Evolutionary conservation across 2,888 invertebrate genomes (phyloP).

Genomic region (Agonopterix alstromeriana): DNA sequence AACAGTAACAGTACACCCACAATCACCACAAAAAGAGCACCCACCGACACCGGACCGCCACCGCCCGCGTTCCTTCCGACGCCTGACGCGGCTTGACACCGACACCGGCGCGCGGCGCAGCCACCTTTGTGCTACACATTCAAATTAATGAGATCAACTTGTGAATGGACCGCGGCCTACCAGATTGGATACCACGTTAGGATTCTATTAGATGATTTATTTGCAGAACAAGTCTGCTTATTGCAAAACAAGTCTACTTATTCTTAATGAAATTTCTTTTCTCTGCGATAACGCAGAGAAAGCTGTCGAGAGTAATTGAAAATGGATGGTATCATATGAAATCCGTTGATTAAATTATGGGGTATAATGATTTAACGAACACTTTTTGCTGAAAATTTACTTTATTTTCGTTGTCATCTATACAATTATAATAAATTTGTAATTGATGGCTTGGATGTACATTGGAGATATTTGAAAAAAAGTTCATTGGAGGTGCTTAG

Average conservation of each 20-base stretch:
- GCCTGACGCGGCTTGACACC: conserved; percentile 12
- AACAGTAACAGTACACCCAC: conserved; percentile 69
- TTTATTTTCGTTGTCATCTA: too few relatives aligned
- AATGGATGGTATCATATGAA: conserved; percentile 20
- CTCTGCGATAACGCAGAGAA: conserved; percentile 29
- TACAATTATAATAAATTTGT: too few relatives aligned
- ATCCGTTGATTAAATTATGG: not conserved
- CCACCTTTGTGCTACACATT: conserved; percentile 59
- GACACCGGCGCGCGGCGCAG: conserved; percentile 18
- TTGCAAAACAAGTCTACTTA: conserved; percentile 1
- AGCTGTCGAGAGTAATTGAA: conserved; percentile 32
- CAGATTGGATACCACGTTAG: conserved; percentile 25
- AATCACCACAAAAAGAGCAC: conserved; percentile 57
- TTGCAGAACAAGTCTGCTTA: conserved; percentile 3
- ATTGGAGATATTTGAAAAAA: too few relatives aligned
- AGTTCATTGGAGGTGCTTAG: too few relatives aligned
- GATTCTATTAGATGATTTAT: conserved; percentile 42
- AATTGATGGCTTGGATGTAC: too few relatives aligned
- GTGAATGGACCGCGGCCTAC: conserved; percentile 45
- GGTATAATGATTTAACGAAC: not conserved
- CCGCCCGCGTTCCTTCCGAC: too few relatives aligned
- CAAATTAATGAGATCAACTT: conserved; percentile 56
- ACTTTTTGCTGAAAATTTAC: too few relatives aligned
- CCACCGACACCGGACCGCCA: conserved; percentile 33
- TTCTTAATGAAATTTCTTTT: conserved; percentile 14